These are phyloP conservation scores for Microplitis demolitor DNA, from an alignment of 1,140 invertebrate genomes.

Conservation along the genomic window DNA sequence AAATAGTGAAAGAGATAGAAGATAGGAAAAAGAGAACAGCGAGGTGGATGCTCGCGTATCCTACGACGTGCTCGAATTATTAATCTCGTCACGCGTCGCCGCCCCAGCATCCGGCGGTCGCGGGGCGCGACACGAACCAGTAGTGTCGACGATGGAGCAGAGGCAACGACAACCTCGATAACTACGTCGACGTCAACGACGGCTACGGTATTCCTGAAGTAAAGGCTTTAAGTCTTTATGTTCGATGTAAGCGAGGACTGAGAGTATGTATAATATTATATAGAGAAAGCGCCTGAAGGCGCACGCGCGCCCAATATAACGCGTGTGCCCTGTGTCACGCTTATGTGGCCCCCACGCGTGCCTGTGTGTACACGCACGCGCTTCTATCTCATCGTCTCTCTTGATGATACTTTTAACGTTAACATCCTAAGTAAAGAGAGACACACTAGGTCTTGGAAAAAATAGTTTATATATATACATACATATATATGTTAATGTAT, in stretches of 20 bases:
- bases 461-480: neutral
- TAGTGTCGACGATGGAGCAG: neutral
- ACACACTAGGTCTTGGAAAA: no score
- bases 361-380: conserved; percentile 23
- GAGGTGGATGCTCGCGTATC: conserved; percentile 9
- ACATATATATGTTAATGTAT: neutral
- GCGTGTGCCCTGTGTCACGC: conserved; percentile 38
- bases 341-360: conserved; percentile 24
- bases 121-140: neutral
- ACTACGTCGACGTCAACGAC: neutral
- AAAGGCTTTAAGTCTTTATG: neutral
- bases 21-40: neutral
- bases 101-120: conserved; percentile 34
- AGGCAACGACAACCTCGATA: no score
- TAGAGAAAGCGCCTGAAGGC: conserved; percentile 24
- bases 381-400: conserved; percentile 1
- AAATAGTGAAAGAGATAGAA: neutral
- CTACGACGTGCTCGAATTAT: conserved; percentile 40
- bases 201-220: conserved; percentile 21
- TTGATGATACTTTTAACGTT: neutral
- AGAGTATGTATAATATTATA: neutral
- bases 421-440: neutral
- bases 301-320: conserved; percentile 36
- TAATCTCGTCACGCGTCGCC: conserved; percentile 45
- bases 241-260: neutral